Evolutionary conservation across 1,140 invertebrate genomes (phyloP), one percentile per base, ranked within the genome.

Genomic region (Mesaphorura yosii): DNA sequence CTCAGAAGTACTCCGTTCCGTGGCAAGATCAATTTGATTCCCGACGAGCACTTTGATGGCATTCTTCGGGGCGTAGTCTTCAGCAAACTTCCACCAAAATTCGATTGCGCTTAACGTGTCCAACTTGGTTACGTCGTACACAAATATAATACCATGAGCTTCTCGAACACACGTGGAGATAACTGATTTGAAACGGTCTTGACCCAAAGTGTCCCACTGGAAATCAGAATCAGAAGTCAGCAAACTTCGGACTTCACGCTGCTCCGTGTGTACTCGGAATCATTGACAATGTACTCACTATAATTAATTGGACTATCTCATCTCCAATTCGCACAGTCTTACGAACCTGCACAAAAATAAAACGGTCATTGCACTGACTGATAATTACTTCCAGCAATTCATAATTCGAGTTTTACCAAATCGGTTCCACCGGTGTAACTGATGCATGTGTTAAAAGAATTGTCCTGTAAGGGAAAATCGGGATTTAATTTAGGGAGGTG

Each of bases 111-210:
- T 83, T 67, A 85, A 90, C 64, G 86, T 88, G 27, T 78, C 79
- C 71, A 86, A 84, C 66, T 87, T 88, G 31, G 87, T 92, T 45
- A 94, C 84, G 69, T 94, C 90, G 70, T 94, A 94, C 0, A 94
- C 78, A 51, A 94, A 74, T 38, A 95, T 76, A 46, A 92, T 80
- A 81, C 89, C 89, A 65, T 91, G 85, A 22, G 90, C 89, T 65
- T 92, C 88, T 68, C 91, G 78, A 68, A 94, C 94, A 69, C 93
- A 94, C 60, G 90, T 90, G 56, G 92, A 88, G 1, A 89, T 91
- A 15, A 95, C 81, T 66, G 88, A 87, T 60, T 88, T 78, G 72
- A 92, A 95, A 69, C 88, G 79, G 71, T 95, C 91, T 68, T 95
- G 90, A 1, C 91, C 60, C 41, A 50, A 54, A 3, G 60, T 59